These are phyloP conservation scores for Manis pentadactyla DNA, from an alignment of 2,797 vertebrate genomes.

Conservation along the genomic window DNA sequence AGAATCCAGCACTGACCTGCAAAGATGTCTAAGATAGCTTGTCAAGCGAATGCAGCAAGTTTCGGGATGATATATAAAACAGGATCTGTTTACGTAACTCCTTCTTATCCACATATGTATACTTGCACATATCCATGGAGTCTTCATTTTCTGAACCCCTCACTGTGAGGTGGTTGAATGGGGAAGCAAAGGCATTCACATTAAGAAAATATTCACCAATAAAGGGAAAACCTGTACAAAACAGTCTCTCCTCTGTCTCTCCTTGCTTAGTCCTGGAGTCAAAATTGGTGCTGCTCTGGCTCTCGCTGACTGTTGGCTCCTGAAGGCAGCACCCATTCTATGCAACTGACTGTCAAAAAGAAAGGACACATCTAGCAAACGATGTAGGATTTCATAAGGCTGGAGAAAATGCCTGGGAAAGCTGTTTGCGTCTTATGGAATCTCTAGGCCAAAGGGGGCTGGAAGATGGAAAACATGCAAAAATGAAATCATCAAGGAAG, in stretches of 20 bases:
- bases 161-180: background rate
- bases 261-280: background rate
- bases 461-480: background rate
- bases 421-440: background rate
- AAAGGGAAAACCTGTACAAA: background rate
- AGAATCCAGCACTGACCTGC: background rate
- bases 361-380: background rate
- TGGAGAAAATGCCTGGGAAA: background rate
- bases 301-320: background rate
- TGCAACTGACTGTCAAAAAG: background rate
- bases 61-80: background rate
- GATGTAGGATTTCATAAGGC: background rate
- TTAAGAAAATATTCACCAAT: background rate
- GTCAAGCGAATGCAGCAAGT: background rate
- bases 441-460: background rate
- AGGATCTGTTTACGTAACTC: background rate
- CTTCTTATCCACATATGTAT: too few species aligned
- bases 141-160: background rate
- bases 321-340: background rate
- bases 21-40: background rate
- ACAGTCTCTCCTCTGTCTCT: background rate
- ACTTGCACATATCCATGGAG: background rate
- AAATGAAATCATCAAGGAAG: background rate
- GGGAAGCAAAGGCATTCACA: background rate
- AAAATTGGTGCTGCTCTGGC: background rate